Conservation (phyloP, 2,888 invertebrate species). For the Hypolimnas misippus region DNA sequence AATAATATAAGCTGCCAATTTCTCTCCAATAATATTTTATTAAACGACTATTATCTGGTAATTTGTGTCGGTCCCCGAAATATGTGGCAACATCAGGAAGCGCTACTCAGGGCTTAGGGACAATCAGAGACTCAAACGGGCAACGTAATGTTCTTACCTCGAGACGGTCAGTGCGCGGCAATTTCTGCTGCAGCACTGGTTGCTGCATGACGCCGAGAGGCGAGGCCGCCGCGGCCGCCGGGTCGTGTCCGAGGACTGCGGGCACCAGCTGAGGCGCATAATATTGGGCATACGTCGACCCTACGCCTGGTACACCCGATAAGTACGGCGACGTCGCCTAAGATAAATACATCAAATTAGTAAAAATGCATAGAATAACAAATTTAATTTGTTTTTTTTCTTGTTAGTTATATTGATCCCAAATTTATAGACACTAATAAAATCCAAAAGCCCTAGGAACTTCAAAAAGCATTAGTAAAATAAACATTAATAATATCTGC, state of each 20-base stretch:
- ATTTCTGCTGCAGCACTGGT: conserved; percentile 95
- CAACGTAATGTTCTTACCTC: conserved; percentile 89
- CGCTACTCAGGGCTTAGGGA: conserved; percentile 60
- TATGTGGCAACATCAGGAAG: conserved; percentile 66
- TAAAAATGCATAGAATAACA: background rate
- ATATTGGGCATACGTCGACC: conserved; percentile 95
- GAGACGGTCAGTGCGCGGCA: conserved; percentile 97
- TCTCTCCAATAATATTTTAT: conserved; percentile 8
- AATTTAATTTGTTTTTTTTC: background rate
- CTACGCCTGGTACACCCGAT: conserved; percentile 94
- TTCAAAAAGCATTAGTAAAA: conserved; percentile 35
- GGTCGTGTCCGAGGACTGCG: conserved; percentile 94
- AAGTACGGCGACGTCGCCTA: conserved; percentile 96
- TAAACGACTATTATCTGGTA: conserved; percentile 9
- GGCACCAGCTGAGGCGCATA: conserved; percentile 96
- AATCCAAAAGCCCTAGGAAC: conserved; percentile 22
- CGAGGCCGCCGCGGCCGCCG: conserved; percentile 89
- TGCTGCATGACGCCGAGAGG: conserved; percentile 94
- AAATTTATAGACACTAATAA: conserved; percentile 2
- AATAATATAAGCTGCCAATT: conserved; percentile 4
- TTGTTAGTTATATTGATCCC: conserved; percentile 3
- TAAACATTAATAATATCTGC: conserved; percentile 10
- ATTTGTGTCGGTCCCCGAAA: conserved; percentile 64
- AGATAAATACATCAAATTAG: conserved; percentile 39
- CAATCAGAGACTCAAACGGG: conserved; percentile 52